phyloP scores from a whole-genome alignment of 2,888 invertebrate species.

The Hirtodrosophila confusa region DNA sequence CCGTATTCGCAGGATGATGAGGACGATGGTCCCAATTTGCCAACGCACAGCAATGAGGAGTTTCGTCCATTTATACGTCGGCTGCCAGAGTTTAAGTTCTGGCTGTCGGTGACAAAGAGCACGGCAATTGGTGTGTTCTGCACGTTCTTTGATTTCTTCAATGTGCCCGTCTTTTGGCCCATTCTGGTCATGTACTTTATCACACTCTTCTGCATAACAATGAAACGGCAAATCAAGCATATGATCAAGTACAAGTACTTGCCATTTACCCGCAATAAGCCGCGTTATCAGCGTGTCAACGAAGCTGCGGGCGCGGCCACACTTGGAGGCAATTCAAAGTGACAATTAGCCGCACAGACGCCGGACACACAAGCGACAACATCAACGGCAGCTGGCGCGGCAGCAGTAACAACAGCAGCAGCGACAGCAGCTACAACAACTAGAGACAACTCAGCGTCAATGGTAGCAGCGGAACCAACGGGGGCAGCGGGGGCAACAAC shows the following conservation, averaged over 20 bases:
- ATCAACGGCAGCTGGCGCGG: conserved; percentile 48
- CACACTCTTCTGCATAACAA: conserved; percentile 98
- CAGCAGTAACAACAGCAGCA: conserved; percentile 43
- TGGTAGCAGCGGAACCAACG: conserved; percentile 33
- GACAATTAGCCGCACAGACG: conserved; percentile 85
- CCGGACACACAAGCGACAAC: conserved; percentile 70
- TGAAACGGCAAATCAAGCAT: conserved; percentile 99
- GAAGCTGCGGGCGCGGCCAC: conserved; percentile 66
- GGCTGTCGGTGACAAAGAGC: conserved; percentile 98
- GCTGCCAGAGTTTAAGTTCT: conserved; percentile 99
- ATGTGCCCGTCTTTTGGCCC: conserved; percentile 99
- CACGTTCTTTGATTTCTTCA: conserved; percentile 98
- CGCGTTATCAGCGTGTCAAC: conserved; percentile 91
- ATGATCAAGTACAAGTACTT: conserved; percentile 99
- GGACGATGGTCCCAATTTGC: conserved; percentile 93
- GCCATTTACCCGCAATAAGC: conserved; percentile 99
- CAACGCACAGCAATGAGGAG: conserved; percentile 97
- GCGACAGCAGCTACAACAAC: conserved; percentile 42
- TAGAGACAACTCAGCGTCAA: conserved; percentile 66
- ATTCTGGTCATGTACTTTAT: conserved; percentile 99
- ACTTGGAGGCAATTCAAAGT: conserved; percentile 80
- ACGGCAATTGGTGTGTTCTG: conserved; percentile 94
- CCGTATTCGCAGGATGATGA: conserved; percentile 90
- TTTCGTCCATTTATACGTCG: conserved; percentile 98
- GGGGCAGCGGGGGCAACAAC: conserved; percentile 53